A percentile compares a stretch with the other conserved stretches of the same genome.
These are phyloP conservation scores for Mimachlamys varia DNA, from an alignment of 2,888 invertebrate genomes.

Conservation along the genomic window DNA sequence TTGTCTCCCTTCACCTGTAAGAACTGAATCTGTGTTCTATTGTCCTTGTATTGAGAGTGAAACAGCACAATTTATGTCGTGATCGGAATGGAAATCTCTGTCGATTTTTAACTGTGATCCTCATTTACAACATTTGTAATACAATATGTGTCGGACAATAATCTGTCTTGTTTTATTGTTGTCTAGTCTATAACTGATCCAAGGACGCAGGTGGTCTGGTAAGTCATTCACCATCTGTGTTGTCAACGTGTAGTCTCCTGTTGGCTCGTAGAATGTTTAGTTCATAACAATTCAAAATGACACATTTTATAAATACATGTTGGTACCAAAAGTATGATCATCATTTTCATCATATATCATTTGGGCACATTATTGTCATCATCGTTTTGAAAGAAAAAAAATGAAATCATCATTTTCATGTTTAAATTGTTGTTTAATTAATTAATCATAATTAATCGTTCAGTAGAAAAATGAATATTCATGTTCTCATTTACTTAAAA, in stretches of 20 bases:
- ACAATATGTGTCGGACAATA: neutral
- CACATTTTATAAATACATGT: neutral
- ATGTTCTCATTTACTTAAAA: neutral
- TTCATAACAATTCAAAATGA: slow-evolving; percentile 29
- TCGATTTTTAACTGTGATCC: neutral
- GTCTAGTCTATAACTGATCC: slow-evolving; percentile 31
- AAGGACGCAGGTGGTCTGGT: slow-evolving; percentile 2
- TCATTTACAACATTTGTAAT: neutral
- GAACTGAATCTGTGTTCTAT: neutral
- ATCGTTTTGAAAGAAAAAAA: neutral
- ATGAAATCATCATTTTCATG: slow-evolving; percentile 3
- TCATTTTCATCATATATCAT: neutral
- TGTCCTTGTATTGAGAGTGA: neutral
- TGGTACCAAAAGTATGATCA: neutral
- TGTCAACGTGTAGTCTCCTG: slow-evolving; percentile 34
- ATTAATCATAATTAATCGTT: neutral
- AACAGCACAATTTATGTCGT: neutral
- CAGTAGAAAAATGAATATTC: neutral
- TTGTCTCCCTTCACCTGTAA: neutral
- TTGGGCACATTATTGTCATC: neutral
- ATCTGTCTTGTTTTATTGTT: slow-evolving; percentile 21
- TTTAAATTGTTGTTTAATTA: neutral
- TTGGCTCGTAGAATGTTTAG: slow-evolving; percentile 36
- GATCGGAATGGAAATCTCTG: neutral
- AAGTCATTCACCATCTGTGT: slow-evolving; percentile 34